Conservation (phyloP, 2,888 invertebrate species). For the Drosophila nigricruria region DNA sequence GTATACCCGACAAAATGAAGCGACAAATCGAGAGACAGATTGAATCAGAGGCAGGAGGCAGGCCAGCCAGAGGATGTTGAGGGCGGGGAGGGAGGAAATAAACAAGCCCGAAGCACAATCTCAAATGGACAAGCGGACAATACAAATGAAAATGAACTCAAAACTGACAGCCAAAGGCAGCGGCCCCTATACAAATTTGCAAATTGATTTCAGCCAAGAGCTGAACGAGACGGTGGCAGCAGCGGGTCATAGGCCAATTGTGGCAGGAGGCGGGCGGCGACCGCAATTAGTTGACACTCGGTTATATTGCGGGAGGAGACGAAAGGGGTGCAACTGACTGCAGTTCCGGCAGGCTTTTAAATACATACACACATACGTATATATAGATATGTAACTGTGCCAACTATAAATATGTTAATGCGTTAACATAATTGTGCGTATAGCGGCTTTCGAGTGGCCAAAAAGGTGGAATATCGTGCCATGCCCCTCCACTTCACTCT, state of each 20-base stretch:
- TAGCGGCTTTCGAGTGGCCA: conserved; percentile 10
- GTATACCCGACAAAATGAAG: conserved; percentile 19
- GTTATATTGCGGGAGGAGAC: not conserved
- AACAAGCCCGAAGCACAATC: conserved; percentile 28
- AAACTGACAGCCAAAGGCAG: conserved; percentile 60
- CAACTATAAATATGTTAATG: conserved; percentile 61
- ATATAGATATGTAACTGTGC: conserved; percentile 9
- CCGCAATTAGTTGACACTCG: conserved; percentile 35
- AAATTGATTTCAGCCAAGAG: conserved; percentile 70
- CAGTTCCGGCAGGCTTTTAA: not conserved
- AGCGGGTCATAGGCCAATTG: conserved; percentile 6
- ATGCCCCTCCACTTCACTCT: not conserved
- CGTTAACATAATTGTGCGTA: conserved; percentile 61
- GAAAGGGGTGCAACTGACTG: not conserved
- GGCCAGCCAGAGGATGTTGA: no score
- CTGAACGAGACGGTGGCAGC: not conserved
- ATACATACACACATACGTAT: not conserved
- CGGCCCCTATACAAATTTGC: conserved; percentile 53
- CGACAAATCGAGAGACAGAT: conserved; percentile 3
- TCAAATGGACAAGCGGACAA: conserved; percentile 41
- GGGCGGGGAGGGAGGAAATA: not conserved
- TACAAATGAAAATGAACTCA: conserved; percentile 65
- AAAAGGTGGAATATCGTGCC: not conserved
- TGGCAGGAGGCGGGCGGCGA: not conserved
- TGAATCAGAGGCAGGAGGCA: not conserved